These are phyloP conservation scores for Sparus aurata DNA, from an alignment of 2,797 vertebrate species.

Conservation along the genomic window DNA sequence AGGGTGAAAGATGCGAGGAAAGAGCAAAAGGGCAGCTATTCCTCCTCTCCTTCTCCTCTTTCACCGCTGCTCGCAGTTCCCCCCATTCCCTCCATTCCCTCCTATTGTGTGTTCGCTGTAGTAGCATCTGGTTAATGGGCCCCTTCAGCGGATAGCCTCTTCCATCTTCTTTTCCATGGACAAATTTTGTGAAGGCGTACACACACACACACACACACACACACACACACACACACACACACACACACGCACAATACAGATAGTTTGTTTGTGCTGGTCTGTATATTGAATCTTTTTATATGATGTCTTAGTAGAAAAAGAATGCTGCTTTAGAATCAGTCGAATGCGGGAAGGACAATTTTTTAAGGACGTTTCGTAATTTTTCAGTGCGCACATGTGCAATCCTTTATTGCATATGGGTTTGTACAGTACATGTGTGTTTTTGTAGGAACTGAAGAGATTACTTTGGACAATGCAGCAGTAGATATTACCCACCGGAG, in stretches of 20 bases:
- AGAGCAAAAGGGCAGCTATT: constrained; percentile 65
- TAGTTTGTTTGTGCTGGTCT: constrained; percentile 8
- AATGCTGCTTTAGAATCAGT: constrained; percentile 4
- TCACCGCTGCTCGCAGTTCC: constrained; percentile 46
- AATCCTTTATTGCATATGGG: constrained; percentile 4
- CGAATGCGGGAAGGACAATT: constrained; percentile 48
- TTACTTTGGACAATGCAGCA: constrained; percentile 15
- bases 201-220: constrained; percentile 1
- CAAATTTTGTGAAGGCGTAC: constrained; percentile 22
- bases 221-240: not conserved
- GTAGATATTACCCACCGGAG: constrained; percentile 24
- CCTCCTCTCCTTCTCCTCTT: constrained; percentile 36
- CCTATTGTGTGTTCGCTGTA: constrained; percentile 64
- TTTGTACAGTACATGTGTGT: constrained; percentile 11
- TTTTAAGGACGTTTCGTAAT: constrained; percentile 14
- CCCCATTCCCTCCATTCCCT: constrained; percentile 68
- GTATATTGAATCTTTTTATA: constrained; percentile 6
- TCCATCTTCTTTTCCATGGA: constrained; percentile 52
- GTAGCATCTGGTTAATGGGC: constrained; percentile 79
- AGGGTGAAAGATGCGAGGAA: constrained; percentile 56
- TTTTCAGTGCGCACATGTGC: not conserved
- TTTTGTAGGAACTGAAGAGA: constrained; percentile 20
- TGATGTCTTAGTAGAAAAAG: not conserved
- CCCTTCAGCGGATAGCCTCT: constrained; percentile 54
- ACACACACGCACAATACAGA: constrained; percentile 3